Evolutionary conservation across 2,113 vertebrate species (phyloP).

Genomic region (Phyllostomus discolor): DNA sequence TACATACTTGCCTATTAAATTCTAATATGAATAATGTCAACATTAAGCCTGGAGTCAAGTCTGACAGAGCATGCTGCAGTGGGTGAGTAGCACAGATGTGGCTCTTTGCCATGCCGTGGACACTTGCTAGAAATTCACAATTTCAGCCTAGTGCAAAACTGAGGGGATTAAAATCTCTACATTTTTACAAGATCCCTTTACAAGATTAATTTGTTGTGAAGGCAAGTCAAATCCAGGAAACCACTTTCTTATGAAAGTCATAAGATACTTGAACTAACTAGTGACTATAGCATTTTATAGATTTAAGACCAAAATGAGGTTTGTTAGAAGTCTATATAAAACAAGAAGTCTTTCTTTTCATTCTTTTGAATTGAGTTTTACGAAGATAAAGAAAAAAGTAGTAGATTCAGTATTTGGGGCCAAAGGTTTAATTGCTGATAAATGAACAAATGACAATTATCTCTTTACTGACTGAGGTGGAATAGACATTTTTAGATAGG

Average conservation of each 20-base stretch:
- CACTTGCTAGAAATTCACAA: neutral
- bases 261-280: neutral
- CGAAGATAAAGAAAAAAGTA: neutral
- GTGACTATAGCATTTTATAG: neutral
- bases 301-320: neutral
- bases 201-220: neutral
- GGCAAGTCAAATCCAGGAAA: neutral
- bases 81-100: neutral
- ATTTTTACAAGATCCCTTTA: neutral
- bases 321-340: neutral
- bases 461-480: neutral
- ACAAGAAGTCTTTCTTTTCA: neutral
- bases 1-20: constrained; percentile 6
- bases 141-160: neutral
- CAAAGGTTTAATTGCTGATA: neutral
- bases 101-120: neutral
- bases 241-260: neutral
- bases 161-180: neutral
- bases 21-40: neutral
- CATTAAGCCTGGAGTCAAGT: neutral
- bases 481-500: neutral
- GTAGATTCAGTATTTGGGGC: neutral
- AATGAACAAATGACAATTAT: neutral
- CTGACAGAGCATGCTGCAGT: constrained; percentile 34
- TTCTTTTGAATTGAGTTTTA: neutral